Evolutionary conservation across 37 sponge, comb jelly and placozoan genomes (phyloP).

Genomic region (Tethya wilhelma): DNA sequence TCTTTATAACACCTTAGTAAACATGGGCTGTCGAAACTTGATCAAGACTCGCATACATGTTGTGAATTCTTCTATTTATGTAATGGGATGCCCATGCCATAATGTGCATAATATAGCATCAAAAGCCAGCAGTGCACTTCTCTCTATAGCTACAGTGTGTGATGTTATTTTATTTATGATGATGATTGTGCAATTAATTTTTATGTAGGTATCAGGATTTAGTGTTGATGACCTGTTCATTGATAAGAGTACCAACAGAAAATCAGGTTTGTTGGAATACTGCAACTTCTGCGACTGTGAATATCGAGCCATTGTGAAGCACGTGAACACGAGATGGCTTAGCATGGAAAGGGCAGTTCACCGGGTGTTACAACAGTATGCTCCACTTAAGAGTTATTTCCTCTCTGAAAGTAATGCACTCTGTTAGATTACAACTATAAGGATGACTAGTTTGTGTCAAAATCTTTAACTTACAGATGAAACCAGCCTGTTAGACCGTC

Average conservation of each 20-base stretch:
- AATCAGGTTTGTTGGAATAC: conserved; percentile 39
- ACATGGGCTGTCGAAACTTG: conserved; percentile 46
- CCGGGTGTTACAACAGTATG: conserved; percentile 23
- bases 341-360: conserved; percentile 40
- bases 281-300: conserved; percentile 53
- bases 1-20: conserved; percentile 73
- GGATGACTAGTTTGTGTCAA: too few species aligned
- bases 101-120: conserved; percentile 45
- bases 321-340: conserved; percentile 61
- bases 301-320: conserved; percentile 57
- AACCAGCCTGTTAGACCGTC: not conserved
- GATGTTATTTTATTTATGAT: not conserved
- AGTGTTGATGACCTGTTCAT: conserved; percentile 56
- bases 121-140: conserved; percentile 33
- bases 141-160: not conserved
- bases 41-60: conserved; percentile 36
- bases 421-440: not conserved
- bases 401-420: conserved; percentile 10
- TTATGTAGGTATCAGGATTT: conserved; percentile 28
- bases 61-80: conserved; percentile 56
- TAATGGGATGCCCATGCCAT: too few species aligned
- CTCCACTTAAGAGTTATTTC: conserved; percentile 38
- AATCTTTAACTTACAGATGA: not conserved
- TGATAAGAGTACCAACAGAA: conserved; percentile 62
- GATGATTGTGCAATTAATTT: not conserved